Percentiles rank a stretch among this genome's conserved stretches.
These are phyloP conservation scores for Pandemis cinnamomeana DNA, from an alignment of 2,888 invertebrate species.

Conservation along the genomic window DNA sequence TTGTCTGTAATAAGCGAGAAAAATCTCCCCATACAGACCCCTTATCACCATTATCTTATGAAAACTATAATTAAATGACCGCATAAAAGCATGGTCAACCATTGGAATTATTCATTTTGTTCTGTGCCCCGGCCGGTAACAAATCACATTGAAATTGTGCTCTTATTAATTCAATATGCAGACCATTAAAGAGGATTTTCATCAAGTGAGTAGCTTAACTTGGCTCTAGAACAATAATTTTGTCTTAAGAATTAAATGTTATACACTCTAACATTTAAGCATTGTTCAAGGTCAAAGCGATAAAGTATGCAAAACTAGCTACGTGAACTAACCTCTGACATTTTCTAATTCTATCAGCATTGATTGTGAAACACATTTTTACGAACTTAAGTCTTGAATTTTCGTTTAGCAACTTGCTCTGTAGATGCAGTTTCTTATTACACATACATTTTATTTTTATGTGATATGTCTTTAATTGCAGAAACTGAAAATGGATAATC, in stretches of 20 bases:
- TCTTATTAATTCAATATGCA: conserved; percentile 14
- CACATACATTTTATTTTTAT: not conserved
- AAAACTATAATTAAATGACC: conserved; percentile 3
- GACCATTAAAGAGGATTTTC: conserved; percentile 28
- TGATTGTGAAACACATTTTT: not conserved
- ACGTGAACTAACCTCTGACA: not conserved
- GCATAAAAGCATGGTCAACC: conserved; percentile 16
- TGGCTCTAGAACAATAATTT: not conserved
- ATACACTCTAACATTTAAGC: not conserved
- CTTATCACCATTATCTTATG: conserved; percentile 33
- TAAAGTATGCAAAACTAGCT: not conserved
- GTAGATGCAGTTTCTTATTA: not conserved
- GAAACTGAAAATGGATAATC: conserved; percentile 73
- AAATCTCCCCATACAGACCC: conserved; percentile 1
- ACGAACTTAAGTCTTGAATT: not conserved
- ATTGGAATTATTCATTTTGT: conserved; percentile 21
- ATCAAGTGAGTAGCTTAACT: conserved; percentile 19
- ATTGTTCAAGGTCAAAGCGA: conserved; percentile 4
- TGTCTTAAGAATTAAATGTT: not conserved
- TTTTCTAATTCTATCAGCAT: not conserved
- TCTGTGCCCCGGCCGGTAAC: conserved; percentile 17
- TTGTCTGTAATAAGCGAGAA: not conserved
- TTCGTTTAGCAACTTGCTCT: not conserved
- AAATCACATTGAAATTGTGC: not conserved
- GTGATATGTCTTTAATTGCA: conserved; percentile 45